phyloP scores from a whole-genome alignment of 2,113 vertebrate genomes.

The rat (Rattus norvegicus) region DNA sequence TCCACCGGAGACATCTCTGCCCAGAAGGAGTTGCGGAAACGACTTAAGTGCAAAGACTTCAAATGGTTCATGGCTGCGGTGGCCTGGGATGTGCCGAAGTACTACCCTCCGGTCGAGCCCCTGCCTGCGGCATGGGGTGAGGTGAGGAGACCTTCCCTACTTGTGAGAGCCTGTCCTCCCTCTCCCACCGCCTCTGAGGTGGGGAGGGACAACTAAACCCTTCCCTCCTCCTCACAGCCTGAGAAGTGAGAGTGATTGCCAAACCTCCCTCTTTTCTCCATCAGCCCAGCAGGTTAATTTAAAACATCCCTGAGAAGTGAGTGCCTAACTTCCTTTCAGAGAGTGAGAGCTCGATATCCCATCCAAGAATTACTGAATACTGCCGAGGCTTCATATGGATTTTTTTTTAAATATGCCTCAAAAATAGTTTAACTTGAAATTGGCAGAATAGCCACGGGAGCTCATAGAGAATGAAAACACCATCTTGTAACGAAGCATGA shows the following conservation, averaged over 20 bases:
- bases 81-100: conserved; percentile 94
- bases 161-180: rapidly evolving
- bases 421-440: conserved; percentile 43
- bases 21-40: conserved; percentile 93
- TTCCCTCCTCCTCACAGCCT: background rate
- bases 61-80: conserved; percentile 94
- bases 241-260: background rate
- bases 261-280: background rate
- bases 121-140: conserved; percentile 93
- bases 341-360: background rate
- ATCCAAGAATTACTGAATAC: background rate
- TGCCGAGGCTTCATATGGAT: background rate
- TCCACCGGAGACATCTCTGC: conserved; percentile 92
- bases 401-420: background rate
- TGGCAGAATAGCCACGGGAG: background rate
- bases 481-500: background rate
- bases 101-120: conserved; percentile 94
- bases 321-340: background rate
- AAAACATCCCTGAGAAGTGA: background rate
- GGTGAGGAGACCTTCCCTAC: conserved; percentile 83
- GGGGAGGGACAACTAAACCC: background rate
- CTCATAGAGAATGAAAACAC: background rate
- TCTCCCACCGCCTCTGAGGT: background rate
- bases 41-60: conserved; percentile 94
- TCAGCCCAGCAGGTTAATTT: background rate